Base-by-base conservation (phyloP, 2,888 invertebrate species). In the Pogonocherus hispidulus region DNA sequence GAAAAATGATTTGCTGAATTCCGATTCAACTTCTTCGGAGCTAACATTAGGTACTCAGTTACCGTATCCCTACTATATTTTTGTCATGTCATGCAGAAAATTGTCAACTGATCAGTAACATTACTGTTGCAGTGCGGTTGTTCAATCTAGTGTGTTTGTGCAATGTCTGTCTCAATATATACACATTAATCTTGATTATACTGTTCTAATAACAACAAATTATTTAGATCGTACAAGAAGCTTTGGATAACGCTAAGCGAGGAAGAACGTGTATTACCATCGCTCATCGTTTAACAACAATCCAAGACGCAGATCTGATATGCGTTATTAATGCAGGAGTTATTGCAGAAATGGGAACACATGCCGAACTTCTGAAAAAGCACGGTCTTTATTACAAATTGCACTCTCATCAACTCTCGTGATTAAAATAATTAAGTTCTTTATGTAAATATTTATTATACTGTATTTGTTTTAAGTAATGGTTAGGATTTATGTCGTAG, bases 241-340 rank as follows among this genome's bases (percentile, higher is more conserved):
- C 96, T 0, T 85, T 96, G 63, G 95, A 96, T 82, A 89, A 89
- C 64, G 96, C 95, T 0, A 91, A 92, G 78, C 88, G 90, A 41
- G 94, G 94, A 0, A 89, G 95, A 67, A 96, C 96, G 0, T 95
- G 94, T 70, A 91, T 96, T 27, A 91, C 92, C 76, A 95, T 96
- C 76, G 96, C 96, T 0, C 96, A 96, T 84, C 88, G 96, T 63
- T 86, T 96, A 47, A 93, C 94, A 64, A 95, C 96, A 0, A 91
- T 95, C 57, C 90, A 93, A 71, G 93, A 94, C 80, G 93, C 94
- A 0, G 94, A 95, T 86, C 79, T 87, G 62, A 93, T 94, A 77
- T 92, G 91, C 81, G 93, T 94, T 6, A 85, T 94, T 44, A 88
- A 90, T 78, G 88, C 89, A 62, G 95, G 93, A 11, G 85, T 83